Conservation (phyloP, 2,797 vertebrate species). For the Sebastes oblongus region DNA sequence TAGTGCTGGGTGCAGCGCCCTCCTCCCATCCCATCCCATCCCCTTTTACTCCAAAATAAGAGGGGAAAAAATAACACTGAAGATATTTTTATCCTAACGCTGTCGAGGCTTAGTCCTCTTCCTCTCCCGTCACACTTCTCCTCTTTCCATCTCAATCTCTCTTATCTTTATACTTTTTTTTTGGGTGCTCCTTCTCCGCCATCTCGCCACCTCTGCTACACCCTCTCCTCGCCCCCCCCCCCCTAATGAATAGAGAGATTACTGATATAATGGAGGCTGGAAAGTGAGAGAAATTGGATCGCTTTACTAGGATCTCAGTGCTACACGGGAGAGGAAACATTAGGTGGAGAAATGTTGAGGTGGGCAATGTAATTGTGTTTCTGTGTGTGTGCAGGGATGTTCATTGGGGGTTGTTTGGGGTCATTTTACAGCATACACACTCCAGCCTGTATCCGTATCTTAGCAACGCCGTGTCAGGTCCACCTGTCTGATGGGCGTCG, state of each 20-base stretch:
- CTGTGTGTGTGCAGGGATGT: constrained; percentile 13
- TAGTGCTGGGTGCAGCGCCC: constrained; percentile 31
- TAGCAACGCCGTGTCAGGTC: constrained; percentile 63
- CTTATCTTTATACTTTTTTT: constrained; percentile 13
- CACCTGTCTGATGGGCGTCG: constrained; percentile 57
- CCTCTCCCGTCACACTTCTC: constrained; percentile 29
- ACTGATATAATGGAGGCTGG: constrained; percentile 44
- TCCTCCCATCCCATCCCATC: not conserved
- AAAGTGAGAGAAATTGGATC: constrained; percentile 45
- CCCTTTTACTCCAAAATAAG: constrained; percentile 32
- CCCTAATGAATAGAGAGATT: constrained; percentile 58
- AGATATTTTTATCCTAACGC: constrained; percentile 63
- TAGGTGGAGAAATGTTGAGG: constrained; percentile 19
- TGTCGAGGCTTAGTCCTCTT: constrained; percentile 36
- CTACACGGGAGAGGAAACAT: constrained; percentile 29
- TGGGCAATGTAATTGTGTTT: constrained; percentile 47
- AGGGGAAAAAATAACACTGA: constrained; percentile 42
- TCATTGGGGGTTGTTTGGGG: constrained; percentile 44
- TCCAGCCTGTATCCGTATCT: constrained; percentile 54
- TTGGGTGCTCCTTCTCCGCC: not conserved
- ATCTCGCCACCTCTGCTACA: not conserved
- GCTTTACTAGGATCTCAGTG: constrained; percentile 20
- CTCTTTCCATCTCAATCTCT: constrained; percentile 18
- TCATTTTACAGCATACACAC: constrained; percentile 39
- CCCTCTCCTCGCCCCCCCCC: not conserved